Evolutionary conservation across 2,888 invertebrate species (phyloP).

Genomic region (Aphidoletes aphidimyza): DNA sequence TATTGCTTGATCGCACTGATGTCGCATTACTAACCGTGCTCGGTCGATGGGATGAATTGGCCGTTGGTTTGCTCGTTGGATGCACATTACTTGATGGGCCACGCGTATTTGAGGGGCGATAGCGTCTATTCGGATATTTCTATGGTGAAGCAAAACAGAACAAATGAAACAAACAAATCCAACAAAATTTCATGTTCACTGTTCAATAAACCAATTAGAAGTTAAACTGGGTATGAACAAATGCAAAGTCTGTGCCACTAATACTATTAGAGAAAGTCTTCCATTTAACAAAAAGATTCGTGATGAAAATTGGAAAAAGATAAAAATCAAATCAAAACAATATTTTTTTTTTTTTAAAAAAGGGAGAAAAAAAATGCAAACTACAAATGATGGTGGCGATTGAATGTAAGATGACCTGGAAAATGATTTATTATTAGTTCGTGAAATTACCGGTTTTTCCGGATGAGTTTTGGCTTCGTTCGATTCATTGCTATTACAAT

Average conservation of each 20-base stretch:
- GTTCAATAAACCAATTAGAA: background rate
- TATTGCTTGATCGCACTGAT: constrained; percentile 25
- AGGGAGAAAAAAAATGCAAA: too few relatives aligned
- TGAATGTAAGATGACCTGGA: background rate
- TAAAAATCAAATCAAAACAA: too few relatives aligned
- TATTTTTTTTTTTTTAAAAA: too few relatives aligned
- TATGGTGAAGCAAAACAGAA: background rate
- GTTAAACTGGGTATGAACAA: background rate
- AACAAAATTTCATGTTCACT: background rate
- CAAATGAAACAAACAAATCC: background rate
- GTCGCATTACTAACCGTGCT: constrained; percentile 17
- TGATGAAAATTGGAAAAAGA: too few relatives aligned
- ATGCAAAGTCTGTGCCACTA: background rate
- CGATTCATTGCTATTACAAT: constrained; percentile 31
- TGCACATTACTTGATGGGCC: background rate
- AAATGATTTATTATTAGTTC: background rate
- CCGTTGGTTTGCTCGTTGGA: constrained; percentile 12
- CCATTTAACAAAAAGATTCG: constrained; percentile 2
- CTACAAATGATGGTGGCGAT: too few relatives aligned
- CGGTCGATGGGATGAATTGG: constrained; percentile 27
- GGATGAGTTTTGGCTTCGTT: constrained; percentile 27
- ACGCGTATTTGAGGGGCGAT: constrained; percentile 35
- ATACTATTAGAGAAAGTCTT: background rate
- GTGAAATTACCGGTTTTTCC: constrained; percentile 22
- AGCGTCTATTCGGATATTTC: constrained; percentile 44